Evolutionary conservation across 2,113 vertebrate species (phyloP).

Genomic region (Sakesphorus luctuosus): DNA sequence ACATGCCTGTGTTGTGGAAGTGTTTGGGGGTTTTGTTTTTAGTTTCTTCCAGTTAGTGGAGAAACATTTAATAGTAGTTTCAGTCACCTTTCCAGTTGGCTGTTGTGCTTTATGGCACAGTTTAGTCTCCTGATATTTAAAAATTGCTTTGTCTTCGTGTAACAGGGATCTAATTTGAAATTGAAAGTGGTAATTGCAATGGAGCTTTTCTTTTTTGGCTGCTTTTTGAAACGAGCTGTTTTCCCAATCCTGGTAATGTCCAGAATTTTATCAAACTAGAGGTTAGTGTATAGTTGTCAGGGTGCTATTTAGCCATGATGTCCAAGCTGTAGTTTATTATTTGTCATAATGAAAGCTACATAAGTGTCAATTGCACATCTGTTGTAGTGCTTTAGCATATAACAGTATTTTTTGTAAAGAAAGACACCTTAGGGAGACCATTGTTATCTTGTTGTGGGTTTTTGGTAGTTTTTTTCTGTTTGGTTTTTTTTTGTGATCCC

Average conservation of each 20-base stretch:
- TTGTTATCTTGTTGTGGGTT: background rate
- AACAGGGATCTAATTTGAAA: background rate
- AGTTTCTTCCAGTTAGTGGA: background rate
- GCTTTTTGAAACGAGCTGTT: background rate
- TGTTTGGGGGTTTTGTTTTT: background rate
- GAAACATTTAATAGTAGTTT: background rate
- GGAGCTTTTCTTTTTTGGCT: background rate
- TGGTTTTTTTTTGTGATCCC: background rate
- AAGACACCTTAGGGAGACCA: accelerated
- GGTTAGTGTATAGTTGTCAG: background rate
- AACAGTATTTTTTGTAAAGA: background rate
- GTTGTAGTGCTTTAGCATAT: background rate
- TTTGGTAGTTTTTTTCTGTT: too few species aligned
- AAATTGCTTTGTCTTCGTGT: background rate
- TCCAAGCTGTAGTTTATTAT: background rate
- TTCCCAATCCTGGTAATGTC: accelerated
- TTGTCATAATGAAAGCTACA: background rate
- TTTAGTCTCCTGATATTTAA: background rate
- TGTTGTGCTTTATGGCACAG: background rate
- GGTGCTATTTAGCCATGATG: background rate
- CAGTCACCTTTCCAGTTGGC: background rate
- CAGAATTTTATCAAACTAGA: background rate
- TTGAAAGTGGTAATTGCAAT: background rate
- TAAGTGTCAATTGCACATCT: background rate
- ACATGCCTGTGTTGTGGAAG: background rate